Conservation (phyloP, 2,113 vertebrate genomes). For the Lepus timidus region DNA sequence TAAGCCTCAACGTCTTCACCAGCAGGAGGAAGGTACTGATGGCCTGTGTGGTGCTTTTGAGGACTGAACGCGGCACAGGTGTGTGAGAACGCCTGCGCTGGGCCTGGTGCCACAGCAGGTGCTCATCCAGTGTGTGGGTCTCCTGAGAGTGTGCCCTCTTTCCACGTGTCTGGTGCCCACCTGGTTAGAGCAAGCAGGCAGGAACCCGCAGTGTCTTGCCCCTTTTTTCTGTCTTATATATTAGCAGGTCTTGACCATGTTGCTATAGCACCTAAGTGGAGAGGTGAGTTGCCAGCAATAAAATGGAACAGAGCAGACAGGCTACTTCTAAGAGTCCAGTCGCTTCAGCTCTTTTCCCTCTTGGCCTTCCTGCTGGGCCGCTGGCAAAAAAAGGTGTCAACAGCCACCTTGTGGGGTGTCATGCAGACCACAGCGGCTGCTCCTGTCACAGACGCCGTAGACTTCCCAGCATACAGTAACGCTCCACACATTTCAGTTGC, state of each 20-base stretch:
- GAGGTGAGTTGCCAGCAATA: neutral
- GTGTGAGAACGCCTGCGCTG: neutral
- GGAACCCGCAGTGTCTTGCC: neutral
- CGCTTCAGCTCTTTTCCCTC: neutral
- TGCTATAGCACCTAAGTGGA: neutral
- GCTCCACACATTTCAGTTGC: neutral
- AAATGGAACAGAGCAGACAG: neutral
- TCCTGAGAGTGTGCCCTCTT: neutral
- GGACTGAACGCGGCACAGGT: neutral
- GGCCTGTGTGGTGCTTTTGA: neutral
- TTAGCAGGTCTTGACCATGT: neutral
- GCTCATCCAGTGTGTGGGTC: fast-evolving
- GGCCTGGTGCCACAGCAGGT: fast-evolving
- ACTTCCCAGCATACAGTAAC: neutral
- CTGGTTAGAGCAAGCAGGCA: neutral
- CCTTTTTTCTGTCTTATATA: neutral
- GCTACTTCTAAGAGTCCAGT: neutral
- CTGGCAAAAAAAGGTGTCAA: neutral
- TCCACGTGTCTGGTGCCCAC: neutral
- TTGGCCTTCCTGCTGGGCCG: neutral
- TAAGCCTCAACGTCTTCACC: neutral
- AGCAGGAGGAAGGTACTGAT: neutral
- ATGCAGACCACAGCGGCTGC: too few relatives aligned
- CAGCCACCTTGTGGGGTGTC: neutral
- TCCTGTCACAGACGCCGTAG: neutral